A percentile compares a stretch with the other conserved stretches of the same genome.
Conservation (phyloP, 2,888 invertebrate genomes). For the Exocentrus adspersus region DNA sequence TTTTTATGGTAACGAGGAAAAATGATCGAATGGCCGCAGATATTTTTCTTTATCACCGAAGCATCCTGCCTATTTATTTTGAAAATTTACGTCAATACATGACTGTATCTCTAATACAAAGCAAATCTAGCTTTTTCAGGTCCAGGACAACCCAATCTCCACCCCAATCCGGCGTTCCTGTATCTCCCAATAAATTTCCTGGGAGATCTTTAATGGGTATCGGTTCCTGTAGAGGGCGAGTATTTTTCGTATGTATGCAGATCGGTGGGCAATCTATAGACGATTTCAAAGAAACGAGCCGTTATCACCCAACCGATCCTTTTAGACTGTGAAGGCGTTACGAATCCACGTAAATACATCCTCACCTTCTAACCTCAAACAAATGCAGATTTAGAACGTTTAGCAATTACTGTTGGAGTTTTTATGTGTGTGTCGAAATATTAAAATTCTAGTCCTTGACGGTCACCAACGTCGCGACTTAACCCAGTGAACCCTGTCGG, state of each 20-base stretch:
- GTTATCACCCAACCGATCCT: conserved; percentile 55
- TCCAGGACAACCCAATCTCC: background rate
- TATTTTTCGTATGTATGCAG: conserved; percentile 50
- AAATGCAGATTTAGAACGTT: conserved; percentile 56
- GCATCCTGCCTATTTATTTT: too few relatives aligned
- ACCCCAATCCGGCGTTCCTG: background rate
- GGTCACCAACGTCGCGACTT: conserved; percentile 21
- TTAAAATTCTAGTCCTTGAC: conserved; percentile 14
- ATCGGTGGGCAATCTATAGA: conserved; percentile 57
- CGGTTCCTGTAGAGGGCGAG: conserved; percentile 25
- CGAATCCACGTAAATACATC: conserved; percentile 23
- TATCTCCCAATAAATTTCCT: conserved; percentile 12
- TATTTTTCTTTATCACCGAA: too few relatives aligned
- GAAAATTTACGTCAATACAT: too few relatives aligned
- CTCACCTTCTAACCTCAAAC: conserved; percentile 56
- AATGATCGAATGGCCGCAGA: background rate
- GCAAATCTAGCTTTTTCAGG: too few relatives aligned
- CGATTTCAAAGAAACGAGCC: conserved; percentile 60
- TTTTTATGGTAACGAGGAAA: background rate
- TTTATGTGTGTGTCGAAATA: conserved; percentile 16
- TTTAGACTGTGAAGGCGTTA: conserved; percentile 47
- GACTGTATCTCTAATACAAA: too few relatives aligned
- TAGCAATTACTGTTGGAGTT: conserved; percentile 52
- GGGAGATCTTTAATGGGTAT: conserved; percentile 23
- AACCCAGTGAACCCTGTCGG: conserved; percentile 27